Conservation (phyloP, 2,113 vertebrate genomes). For the Podocnemis expansa region DNA sequence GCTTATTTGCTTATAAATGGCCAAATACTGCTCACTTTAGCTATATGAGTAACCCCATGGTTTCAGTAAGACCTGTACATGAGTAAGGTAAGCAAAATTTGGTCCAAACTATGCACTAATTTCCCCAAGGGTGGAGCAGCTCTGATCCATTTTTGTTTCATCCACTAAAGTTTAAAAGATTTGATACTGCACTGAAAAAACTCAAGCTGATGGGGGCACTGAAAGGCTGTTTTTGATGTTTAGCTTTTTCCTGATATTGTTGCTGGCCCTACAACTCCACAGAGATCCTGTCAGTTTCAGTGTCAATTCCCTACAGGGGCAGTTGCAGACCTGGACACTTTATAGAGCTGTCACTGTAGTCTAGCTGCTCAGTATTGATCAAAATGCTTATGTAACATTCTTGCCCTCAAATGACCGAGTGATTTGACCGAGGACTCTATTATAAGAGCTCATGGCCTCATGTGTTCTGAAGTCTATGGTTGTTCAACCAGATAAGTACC, state of each 20-base stretch:
- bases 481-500: neutral
- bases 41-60: neutral
- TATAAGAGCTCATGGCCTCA: neutral
- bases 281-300: neutral
- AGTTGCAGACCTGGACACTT: neutral
- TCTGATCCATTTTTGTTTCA: neutral
- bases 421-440: neutral
- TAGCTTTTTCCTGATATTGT: neutral
- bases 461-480: fast-evolving
- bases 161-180: neutral
- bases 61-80: neutral
- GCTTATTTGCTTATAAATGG: neutral
- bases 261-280: neutral
- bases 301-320: neutral
- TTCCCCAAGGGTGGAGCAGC: neutral
- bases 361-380: neutral
- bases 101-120: neutral
- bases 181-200: neutral
- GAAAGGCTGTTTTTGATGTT: neutral
- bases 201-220: neutral
- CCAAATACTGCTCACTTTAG: too few species aligned
- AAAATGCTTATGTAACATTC: neutral
- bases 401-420: neutral
- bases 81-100: neutral
- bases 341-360: neutral